Percentiles rank a stretch among this genome's conserved stretches.
Conservation (phyloP, 2,888 invertebrate genomes). For the Meganola albula region DNA sequence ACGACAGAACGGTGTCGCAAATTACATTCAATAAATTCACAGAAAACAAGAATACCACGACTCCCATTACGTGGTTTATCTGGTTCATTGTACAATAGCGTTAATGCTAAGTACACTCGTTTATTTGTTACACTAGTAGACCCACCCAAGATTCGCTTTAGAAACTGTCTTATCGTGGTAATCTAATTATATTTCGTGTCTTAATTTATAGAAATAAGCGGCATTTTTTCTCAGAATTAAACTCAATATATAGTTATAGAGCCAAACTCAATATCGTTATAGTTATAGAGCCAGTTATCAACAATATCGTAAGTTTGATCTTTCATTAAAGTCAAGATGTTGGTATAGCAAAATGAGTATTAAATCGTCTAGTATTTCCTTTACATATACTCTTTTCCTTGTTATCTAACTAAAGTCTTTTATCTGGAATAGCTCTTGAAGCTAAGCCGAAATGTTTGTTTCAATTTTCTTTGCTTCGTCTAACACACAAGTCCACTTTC, state of each 20-base stretch:
- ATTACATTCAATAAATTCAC: constrained; percentile 26
- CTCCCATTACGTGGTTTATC: constrained; percentile 15
- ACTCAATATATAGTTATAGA: no score
- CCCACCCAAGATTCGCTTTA: no score
- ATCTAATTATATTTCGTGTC: no score
- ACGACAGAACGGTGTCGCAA: constrained; percentile 18
- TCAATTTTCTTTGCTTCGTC: constrained; percentile 19
- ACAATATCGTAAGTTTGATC: no score
- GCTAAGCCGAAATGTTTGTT: constrained; percentile 20
- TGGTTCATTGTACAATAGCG: constrained; percentile 6
- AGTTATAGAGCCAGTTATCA: no score
- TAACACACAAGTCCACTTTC: constrained; percentile 21
- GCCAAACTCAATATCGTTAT: no score
- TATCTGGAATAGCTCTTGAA: constrained; percentile 21
- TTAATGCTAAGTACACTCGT: constrained; percentile 5
- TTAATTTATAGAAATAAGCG: no score
- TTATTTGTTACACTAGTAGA: neutral
- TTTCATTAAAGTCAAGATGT: no score
- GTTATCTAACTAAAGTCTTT: constrained; percentile 12
- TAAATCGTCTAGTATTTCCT: no score
- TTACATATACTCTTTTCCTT: constrained; percentile 7
- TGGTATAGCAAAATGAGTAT: no score
- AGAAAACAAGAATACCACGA: constrained; percentile 14
- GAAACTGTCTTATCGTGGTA: no score
- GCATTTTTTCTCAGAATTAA: no score